Base-by-base conservation (phyloP, 2,888 invertebrate genomes). In the Drosophila quinaria region DNA sequence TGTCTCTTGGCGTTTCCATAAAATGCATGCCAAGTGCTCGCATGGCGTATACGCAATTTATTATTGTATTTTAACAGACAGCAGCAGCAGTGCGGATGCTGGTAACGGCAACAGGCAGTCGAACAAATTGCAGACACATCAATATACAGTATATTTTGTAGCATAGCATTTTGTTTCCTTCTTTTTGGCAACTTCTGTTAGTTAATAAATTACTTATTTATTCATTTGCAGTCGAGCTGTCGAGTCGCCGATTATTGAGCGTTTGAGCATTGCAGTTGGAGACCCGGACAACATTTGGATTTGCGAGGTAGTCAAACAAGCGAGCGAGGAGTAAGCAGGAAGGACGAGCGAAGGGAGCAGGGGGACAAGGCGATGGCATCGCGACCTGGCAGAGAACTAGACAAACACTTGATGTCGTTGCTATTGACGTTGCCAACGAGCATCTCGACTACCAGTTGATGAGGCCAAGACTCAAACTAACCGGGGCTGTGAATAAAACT, bases 121-220 rank as follows among this genome's bases (percentile, higher is more conserved):
- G 41, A 73, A 52, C 60, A 50, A 60, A 62, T 59, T 59, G 72
- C 58, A 60, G 15, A 15, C 42, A 41, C 41, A 61, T 50, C 44
- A 41, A 77, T 63, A 31, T 17, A 76, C 56, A 15, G n/a, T 51
- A 31, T 39, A 13, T 60, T 60, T 60, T 60, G 17, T 19, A 13
- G 17, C 37, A 11, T 51, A 46, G 15, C 3, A 31, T 51, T 51
- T 59, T 31, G 11, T 17, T 35, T 13, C 37, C 9, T 37, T 42
- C 42, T 17, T 37, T 54, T 39, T 29, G 25, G 19, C 29, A 39
- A 51, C 61, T 52, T 52, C 52, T 17, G 42, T 46, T 52, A 55
- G 71, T 80, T 69, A 50, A 81, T 60, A 66, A 81, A 81, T 70
- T 50, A 84, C 78, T 74, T 81, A 87, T 87, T 81, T 75, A 75